phyloP scores from a whole-genome alignment of 2,888 invertebrate genomes.

The Drosophila mulleri region DNA sequence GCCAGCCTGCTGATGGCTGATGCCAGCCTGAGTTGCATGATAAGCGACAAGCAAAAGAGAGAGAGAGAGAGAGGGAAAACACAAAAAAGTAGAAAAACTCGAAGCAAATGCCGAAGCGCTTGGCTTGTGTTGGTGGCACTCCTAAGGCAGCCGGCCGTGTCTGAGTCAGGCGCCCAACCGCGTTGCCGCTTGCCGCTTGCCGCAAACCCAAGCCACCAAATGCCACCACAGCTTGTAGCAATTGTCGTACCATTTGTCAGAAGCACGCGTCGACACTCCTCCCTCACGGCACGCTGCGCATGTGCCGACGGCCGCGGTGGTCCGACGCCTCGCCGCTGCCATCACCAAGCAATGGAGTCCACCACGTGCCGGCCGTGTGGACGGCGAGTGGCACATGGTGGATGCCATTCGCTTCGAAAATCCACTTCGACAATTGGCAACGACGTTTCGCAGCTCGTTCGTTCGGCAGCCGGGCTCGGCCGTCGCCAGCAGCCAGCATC shows the following conservation, averaged over 20 bases:
- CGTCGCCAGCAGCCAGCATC: conserved; percentile 64
- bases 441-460: conserved; percentile 54
- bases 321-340: conserved; percentile 28
- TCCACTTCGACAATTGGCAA: conserved; percentile 82
- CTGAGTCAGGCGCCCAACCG: conserved; percentile 56
- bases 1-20: background rate
- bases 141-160: conserved; percentile 22
- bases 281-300: conserved; percentile 79
- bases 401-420: conserved; percentile 73
- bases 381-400: conserved; percentile 78
- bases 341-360: conserved; percentile 57
- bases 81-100: conserved; percentile 2
- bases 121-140: conserved; percentile 13
- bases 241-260: conserved; percentile 85
- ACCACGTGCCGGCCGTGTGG: conserved; percentile 76
- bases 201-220: conserved; percentile 66
- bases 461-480: conserved; percentile 46
- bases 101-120: conserved; percentile 39
- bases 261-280: conserved; percentile 80
- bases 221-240: conserved; percentile 83
- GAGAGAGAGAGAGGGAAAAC: background rate
- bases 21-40: conserved; percentile 15
- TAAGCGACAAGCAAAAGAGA: conserved; percentile 19
- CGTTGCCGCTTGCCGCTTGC: conserved; percentile 57
- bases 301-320: conserved; percentile 59